Conservation (phyloP, 1,140 invertebrate species). For the Drosophila eugracilis region DNA sequence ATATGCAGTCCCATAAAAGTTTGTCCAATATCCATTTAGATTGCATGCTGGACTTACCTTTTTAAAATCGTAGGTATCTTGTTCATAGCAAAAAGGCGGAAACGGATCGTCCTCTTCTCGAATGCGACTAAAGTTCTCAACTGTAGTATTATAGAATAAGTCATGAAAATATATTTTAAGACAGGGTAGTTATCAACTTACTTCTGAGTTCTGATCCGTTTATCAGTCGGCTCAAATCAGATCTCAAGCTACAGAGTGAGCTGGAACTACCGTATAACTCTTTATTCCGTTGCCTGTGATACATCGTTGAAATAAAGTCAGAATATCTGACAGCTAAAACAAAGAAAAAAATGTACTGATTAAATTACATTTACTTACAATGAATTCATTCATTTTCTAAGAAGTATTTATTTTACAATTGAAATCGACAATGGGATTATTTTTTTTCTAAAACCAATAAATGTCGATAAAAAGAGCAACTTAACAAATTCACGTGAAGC, state of each 20-base stretch:
- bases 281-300: not conserved
- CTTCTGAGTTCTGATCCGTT: not conserved
- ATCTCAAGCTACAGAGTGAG: not conserved
- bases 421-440: too few species aligned
- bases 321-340: not conserved
- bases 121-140: too few species aligned
- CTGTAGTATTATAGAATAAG: too few species aligned
- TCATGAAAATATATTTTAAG: too few species aligned
- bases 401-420: too few species aligned
- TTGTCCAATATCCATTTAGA: not conserved
- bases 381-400: too few species aligned
- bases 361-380: too few species aligned
- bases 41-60: slow-evolving; percentile 1
- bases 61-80: not conserved
- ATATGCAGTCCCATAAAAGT: not conserved
- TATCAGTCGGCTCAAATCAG: not conserved
- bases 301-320: not conserved
- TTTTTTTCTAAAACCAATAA: not conserved
- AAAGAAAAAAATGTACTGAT: too few species aligned
- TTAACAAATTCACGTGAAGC: not conserved
- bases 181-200: not conserved
- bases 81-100: not conserved
- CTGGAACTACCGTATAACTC: not conserved
- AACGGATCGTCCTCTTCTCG: not conserved
- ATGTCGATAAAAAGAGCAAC: too few species aligned